Evolutionary conservation across 2,797 vertebrate genomes (phyloP), one percentile per base, ranked within the genome.

Genomic region (Ambastaia sidthimunki): DNA sequence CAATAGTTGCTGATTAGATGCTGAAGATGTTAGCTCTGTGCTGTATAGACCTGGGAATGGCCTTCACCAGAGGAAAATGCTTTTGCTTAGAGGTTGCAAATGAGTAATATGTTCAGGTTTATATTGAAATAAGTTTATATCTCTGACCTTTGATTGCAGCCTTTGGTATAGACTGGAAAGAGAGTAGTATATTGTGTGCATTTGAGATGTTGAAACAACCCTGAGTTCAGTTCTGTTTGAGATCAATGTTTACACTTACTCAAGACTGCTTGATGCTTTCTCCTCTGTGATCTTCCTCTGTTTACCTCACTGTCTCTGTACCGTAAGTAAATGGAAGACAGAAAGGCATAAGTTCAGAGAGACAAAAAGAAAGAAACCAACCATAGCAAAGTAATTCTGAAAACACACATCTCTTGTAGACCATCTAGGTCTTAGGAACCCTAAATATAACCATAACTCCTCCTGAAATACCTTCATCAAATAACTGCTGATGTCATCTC

Each of bases 381-480:
- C 54, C n/a, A 54, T 34, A 65, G 13, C 18, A 44, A 28, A 28
- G 13, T 34, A 59, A 10, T 59, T 2, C 18, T 31, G 0, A 72
- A 73, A 60, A 62, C n/a, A 59, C 5, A 48, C 47, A 21, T 75
- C 28, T 18, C 54, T 62, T 41, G 28, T 31, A 28, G 21, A 57
- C 50, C 50, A 76, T 55, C 63, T 57, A 37, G 75, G 34, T 77
- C 34, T 77, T 47, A 70, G 66, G 41, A 48, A 47, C 54, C 59
- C 66, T 70, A 60, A 77, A 77, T 48, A 77, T 77, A 69, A 69
- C 54, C 18, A 31, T 28, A 63, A 28, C 59, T 15, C 19, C 55
- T 55, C 67, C 19, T 18, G 55, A 63, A 65, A 28, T 21, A 31
- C 50, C 44, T 15, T 37, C 54, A 62, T 60, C 23, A 52, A 54